phyloP scores from a whole-genome alignment of 2,113 vertebrate species.

The Macquaria australasica region DNA sequence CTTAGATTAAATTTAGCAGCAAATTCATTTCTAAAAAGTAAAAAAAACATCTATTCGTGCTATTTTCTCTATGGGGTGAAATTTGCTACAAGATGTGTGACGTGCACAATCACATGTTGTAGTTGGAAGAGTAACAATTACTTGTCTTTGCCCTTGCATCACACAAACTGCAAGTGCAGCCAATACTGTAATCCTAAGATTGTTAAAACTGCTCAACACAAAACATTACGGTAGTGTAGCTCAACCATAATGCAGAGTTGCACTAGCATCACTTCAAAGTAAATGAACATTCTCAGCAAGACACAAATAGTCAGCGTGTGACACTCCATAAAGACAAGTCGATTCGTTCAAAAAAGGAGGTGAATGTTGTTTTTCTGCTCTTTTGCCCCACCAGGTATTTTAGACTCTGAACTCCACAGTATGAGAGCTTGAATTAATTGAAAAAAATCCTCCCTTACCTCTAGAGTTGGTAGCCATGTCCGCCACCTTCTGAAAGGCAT shows the following conservation, averaged over 20 bases:
- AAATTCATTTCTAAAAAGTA: background rate
- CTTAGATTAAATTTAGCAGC: background rate
- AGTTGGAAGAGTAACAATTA: background rate
- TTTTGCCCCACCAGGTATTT: background rate
- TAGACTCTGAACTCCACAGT: rapidly evolving
- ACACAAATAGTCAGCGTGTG: background rate
- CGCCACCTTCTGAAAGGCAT: constrained; percentile 99
- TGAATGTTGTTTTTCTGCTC: background rate
- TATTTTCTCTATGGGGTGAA: background rate
- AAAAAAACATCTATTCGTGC: background rate
- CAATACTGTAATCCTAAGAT: background rate
- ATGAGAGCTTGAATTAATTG: background rate
- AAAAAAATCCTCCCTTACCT: constrained; percentile 84
- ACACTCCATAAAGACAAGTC: rapidly evolving
- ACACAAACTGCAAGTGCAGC: background rate
- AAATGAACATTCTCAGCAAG: too few relatives aligned
- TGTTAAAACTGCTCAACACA: background rate
- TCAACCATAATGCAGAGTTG: background rate
- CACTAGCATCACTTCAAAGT: background rate
- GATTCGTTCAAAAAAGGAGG: background rate
- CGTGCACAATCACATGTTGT: background rate
- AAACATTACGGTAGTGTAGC: too few relatives aligned
- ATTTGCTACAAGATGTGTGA: background rate
- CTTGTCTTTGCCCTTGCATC: background rate
- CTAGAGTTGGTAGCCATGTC: constrained; percentile 99